phyloP scores from a whole-genome alignment of 2,113 vertebrate species.

The Charina bottae region DNA sequence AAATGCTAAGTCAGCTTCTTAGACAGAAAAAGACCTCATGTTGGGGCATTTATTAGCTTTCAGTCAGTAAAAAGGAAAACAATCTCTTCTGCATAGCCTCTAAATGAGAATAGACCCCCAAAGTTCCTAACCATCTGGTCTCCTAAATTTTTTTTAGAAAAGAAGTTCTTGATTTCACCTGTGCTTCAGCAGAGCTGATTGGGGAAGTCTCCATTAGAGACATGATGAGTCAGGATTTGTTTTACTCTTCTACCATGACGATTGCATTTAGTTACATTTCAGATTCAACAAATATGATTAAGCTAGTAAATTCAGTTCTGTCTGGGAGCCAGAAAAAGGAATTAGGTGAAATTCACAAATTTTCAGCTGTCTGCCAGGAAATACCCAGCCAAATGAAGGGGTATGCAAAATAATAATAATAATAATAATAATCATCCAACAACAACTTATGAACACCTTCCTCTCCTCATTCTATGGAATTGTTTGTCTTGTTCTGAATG shows the following conservation, averaged over 20 bases:
- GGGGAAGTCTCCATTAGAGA: neutral
- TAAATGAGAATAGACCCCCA: neutral
- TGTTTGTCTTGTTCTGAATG: neutral
- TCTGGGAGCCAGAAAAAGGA: neutral
- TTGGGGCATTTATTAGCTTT: neutral
- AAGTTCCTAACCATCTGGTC: neutral
- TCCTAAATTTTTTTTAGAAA: neutral
- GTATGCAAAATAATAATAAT: neutral
- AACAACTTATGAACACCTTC: neutral
- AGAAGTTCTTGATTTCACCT: neutral
- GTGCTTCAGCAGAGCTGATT: neutral
- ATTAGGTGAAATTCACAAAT: neutral
- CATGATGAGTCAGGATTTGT: neutral
- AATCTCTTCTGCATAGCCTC: neutral
- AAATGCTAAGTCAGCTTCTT: neutral
- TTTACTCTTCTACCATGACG: neutral
- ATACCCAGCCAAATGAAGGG: neutral
- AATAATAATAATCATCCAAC: neutral
- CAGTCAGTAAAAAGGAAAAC: neutral
- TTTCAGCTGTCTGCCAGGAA: neutral
- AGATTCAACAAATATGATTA: slow-evolving; percentile 3
- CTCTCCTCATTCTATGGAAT: neutral
- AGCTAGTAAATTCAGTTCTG: neutral
- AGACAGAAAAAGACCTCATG: neutral
- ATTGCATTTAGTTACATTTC: neutral